Evolutionary conservation across 2,797 vertebrate species (phyloP), one percentile per base, ranked within the genome.

Genomic region (Spinus olivaceus): DNA sequence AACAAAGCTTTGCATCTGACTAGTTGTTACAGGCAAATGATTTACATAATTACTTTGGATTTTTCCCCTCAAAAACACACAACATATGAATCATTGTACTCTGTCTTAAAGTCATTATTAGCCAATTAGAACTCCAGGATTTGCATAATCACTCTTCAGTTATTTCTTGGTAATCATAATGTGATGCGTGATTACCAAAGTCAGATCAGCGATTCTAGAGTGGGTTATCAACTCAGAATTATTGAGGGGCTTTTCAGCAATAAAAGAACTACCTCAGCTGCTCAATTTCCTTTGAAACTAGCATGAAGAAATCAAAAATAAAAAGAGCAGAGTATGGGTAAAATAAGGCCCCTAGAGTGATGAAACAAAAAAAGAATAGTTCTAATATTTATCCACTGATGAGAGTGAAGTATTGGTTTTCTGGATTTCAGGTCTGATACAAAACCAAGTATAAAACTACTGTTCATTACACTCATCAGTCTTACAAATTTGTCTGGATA

Each of bases 31-130:
- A 90, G 73, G 85, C 54, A 94, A 79, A 78, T 67, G 41, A 94
- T 96, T 96, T 95, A 94, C 91, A 92, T 96, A 97, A 96, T 92
- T 88, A 86, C 76, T 81, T 92, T 4, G 12, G 73, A 92, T 88
- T 93, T 83, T 79, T 94, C 67, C 73, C 78, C 53, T 93, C 66
- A 94, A 90, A 92, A 95, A 63, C 82, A 92, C 70, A 93, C 70
- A 95, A 86, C 59, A 81, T 94, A 96, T 80, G 94, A 96, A 96
- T 92, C 89, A 90, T 51, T 90, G 85, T 90, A 84, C 59, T 94
- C 86, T 70, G 80, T 91, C 85, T 94, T 94, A 88, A 94, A 94
- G 94, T 92, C 82, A 79, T 97, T 95, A 96, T 96, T 96, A 94
- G 82, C 89, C 94, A 96, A 92, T 97, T 97, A 97, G 91, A 91